Evolutionary conservation across 2,888 invertebrate species (phyloP).

Genomic region (Vesta saturnalis): DNA sequence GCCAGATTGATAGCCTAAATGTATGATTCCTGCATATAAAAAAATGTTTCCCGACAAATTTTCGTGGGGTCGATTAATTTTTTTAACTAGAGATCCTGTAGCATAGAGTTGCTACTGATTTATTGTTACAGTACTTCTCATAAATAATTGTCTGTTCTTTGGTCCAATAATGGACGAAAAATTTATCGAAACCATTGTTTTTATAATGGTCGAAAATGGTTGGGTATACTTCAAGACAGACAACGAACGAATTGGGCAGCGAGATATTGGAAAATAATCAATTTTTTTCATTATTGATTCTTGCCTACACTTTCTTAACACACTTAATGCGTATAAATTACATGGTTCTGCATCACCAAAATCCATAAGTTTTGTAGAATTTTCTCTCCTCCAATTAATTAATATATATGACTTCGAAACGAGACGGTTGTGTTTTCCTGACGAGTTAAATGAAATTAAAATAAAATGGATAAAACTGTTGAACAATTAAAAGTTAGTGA

Average conservation of each 20-base stretch:
- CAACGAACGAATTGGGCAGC: conserved; percentile 1
- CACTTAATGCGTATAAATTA: neutral
- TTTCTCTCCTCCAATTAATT: neutral
- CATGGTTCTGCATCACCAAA: neutral
- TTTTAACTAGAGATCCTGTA: conserved; percentile 3
- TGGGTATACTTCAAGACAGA: conserved; percentile 5
- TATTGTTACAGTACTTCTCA: neutral
- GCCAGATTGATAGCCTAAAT: neutral
- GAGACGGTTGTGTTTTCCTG: too few relatives aligned
- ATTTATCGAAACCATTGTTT: conserved; percentile 3
- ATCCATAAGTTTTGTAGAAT: neutral
- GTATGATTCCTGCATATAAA: neutral
- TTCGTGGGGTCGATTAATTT: neutral
- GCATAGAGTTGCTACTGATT: neutral
- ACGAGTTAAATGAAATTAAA: too few relatives aligned
- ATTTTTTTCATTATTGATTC: neutral
- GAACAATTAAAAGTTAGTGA: too few relatives aligned
- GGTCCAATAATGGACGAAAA: conserved; percentile 2
- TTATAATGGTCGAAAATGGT: neutral
- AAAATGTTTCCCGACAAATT: conserved; percentile 3
- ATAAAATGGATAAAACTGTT: too few relatives aligned
- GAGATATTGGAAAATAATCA: neutral
- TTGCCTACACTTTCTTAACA: neutral
- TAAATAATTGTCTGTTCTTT: conserved; percentile 5
- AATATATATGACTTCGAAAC: too few relatives aligned